Evolutionary conservation across 2,888 invertebrate species (phyloP), one percentile per base, ranked within the genome.

Genomic region (Muschampia staudingeri): DNA sequence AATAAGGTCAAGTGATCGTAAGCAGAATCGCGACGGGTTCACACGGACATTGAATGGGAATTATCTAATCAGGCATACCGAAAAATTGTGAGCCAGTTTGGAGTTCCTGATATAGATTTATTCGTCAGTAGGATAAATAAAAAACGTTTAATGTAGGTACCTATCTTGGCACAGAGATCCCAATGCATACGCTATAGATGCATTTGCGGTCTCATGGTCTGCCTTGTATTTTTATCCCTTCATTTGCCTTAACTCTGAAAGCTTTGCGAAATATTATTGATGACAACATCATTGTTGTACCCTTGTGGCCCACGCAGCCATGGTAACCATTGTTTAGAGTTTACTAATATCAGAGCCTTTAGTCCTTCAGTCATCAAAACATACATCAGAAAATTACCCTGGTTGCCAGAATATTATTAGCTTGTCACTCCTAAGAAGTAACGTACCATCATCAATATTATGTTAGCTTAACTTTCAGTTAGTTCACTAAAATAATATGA

Each of bases 191-290:
- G 69, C 71, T 0, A 75, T 89, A 25, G 81, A 88, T 71, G 87
- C 89, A 4, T 90, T 90, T 61, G 89, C 89, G 0, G n/a, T 89
- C 19, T 34, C 42, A 16, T 89, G 89, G 89, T n/a, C 48, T 48
- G 11, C 48, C 48, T 48, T 48, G 2, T 85, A 61, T 52, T 89
- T 88, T 70, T 89, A 88, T 70, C 85, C 88, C 2, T 87, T 88
- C 78, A 2, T 48, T 48, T 48, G 48, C 48, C 48, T 5, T 48
- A 48, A 48, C 7, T 48, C 48, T 48, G 48, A 48, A 48, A 48
- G 11, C 48, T 14, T 25, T 88, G 7, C 34, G 80, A 76, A 88
- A 88, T 78, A 85, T 87, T 40, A 82, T 86, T 19, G 25, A n/a
- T 2, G 88, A 89, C 25, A 82, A 81, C 0, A 87, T 89, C 0